A percentile compares a stretch with the other conserved stretches of the same genome.
Conservation (phyloP, 2,888 invertebrate genomes). For the Metacarcinus magister region DNA sequence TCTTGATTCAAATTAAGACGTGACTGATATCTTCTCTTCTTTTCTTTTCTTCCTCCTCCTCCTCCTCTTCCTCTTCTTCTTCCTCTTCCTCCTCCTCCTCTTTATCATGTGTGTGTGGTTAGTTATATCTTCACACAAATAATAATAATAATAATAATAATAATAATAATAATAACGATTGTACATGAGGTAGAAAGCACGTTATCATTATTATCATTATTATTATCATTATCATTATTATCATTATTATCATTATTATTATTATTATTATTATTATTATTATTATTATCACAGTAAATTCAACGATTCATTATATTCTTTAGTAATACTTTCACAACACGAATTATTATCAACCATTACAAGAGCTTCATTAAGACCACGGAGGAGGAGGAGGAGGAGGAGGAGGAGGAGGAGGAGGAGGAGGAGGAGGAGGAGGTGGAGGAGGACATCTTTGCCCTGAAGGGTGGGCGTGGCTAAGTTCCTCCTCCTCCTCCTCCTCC, state of each 20-base stretch:
- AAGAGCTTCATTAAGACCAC: neutral
- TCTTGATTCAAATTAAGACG: neutral
- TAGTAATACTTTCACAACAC: neutral
- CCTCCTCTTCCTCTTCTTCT: neutral
- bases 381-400: neutral
- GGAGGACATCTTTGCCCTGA: conserved; percentile 14
- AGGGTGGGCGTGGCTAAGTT: neutral
- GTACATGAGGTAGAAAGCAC: too few relatives aligned
- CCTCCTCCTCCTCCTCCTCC: conserved; percentile 1
- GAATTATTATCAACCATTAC: neutral
- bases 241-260: neutral
- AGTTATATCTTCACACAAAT: too few relatives aligned
- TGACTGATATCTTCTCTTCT: neutral
- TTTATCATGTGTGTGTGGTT: too few relatives aligned
- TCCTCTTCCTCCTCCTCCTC: too few relatives aligned
- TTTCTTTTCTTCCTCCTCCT: too few relatives aligned
- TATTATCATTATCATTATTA: neutral
- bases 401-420: conserved; percentile 48
- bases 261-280: conserved; percentile 39
- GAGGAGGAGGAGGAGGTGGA: conserved; percentile 35
- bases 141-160: too few relatives aligned
- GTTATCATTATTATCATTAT: too few relatives aligned
- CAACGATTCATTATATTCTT: neutral
- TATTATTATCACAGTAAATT: neutral
- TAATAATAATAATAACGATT: too few relatives aligned